Evolutionary conservation across 1,140 invertebrate genomes (phyloP), one percentile per base, ranked within the genome.

Genomic region (Ectropis grisescens): DNA sequence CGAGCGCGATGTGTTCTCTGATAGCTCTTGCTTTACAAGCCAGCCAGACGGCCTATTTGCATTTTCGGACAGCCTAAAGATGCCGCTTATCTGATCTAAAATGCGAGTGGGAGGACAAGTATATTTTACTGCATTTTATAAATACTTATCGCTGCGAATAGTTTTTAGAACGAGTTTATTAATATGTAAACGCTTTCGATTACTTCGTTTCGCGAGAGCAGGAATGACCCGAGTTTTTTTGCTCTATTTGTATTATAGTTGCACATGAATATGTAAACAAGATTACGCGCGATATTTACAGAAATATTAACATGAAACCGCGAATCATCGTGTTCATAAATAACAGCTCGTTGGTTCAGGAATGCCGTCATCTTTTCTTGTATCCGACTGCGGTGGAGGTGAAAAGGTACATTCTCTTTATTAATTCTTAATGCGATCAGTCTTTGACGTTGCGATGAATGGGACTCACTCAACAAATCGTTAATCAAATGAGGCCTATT

Each of bases 381-480:
- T 19, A 19, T 19, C 38, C 47, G 47, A 52, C 16, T 29, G 40
- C 41, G 47, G 48, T 51, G 51, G 48, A 58, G 50, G 47, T 59
- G 56, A 61, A 64, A 74, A 58, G 53, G 61, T 61, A 75, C 46
- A 68, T 69, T 56, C 52, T 56, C 61, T 68, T 62, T 80, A 75
- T 79, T 75, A 72, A 74, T 66, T 59, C 51, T 64, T 66, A 69
- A 62, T 59, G 44, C 35, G 48, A 62, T 72, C 66, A 68, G 64
- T 66, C 71, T 72, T 80, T 80, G 69, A 69, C 50, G 64, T 50
- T 44, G 37, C 58, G 19, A 69, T 76, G 60, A 80, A 80, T 76
- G 64, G 71, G 47, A 75, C 58, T 76, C 69, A 75, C 75, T 80
- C 75, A 80, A 72, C 67, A 66, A 50, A 53, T 80, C 75, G 75